Base-by-base conservation (phyloP, 2,888 invertebrate genomes). In the Xestia xanthographa region DNA sequence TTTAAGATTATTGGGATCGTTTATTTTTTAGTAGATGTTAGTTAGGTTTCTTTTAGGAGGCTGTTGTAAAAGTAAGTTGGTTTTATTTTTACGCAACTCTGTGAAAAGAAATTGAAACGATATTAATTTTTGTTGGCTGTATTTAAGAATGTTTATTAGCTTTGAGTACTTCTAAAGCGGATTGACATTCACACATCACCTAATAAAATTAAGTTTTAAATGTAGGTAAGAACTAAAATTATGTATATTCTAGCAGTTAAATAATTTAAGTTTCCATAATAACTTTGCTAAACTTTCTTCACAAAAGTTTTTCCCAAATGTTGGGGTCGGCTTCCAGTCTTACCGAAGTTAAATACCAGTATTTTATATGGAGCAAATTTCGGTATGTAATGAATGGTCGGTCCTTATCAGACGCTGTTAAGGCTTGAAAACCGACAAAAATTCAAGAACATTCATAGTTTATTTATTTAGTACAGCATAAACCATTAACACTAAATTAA, bases 21-120 rank as follows among this genome's bases (percentile, higher is more conserved):
- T 79, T n/a, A 45, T 50, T 67, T 68, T 80, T 56, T 60, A 68
- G 67, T 80, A 17, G 11, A 66, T 50, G 20, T 79, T 65, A 63
- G 72, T 79, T 50, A 45, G 2, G 29, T 45, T 41, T 29, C 63
- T 77, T 69, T 78, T 34, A 78, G 48, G 56, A 43, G 22, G 9
- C 56, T 43, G 6, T 62, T 76, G 9, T 48, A 56, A 20, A 58
- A 77, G 48, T 22, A 29, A 69, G 29, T 22, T 29, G 8, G 29
- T 69, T 53, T 50, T 4, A 17, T 62, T 50, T 29, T 29, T 29
- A 60, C 11, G 12, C 5, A 17, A 9, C 58, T 29, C 17, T 0
- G 29, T n/a, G 20, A 34, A 60, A 9, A 9, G 9, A 3, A 17
- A 58, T 58, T 29, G 3, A 29, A 58, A 29, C 8, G 17, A 20